These are phyloP conservation scores for Dermatophagoides farinae DNA, from an alignment of 1,140 invertebrate genomes.

Conservation along the genomic window DNA sequence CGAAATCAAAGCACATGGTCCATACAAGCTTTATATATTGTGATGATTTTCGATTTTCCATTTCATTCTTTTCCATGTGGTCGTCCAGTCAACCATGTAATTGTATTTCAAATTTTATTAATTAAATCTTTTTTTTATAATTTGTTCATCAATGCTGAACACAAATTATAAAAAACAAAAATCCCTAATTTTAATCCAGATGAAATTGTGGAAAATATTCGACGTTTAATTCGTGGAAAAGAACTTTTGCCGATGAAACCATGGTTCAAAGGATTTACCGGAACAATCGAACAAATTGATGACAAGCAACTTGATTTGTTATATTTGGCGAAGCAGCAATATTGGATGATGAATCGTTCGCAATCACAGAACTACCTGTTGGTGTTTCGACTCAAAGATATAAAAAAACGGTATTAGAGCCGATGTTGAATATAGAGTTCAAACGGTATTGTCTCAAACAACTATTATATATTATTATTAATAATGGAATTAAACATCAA, in stretches of 20 bases:
- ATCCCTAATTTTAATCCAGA: conserved; percentile 87
- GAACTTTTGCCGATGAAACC: conserved; percentile 58
- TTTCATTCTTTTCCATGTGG: too few species aligned
- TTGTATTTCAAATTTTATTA: too few species aligned
- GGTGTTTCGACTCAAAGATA: conserved; percentile 87
- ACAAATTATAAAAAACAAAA: too few species aligned
- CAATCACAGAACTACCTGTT: conserved; percentile 90
- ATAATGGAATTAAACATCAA: too few species aligned
- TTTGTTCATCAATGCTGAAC: conserved; percentile 99
- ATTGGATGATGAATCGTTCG: conserved; percentile 46
- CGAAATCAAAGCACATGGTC: too few species aligned
- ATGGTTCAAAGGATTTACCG: conserved; percentile 82
- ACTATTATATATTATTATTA: too few species aligned
- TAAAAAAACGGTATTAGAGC: conserved; percentile 80
- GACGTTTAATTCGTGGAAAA: conserved; percentile 55
- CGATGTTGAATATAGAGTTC: conserved; percentile 56
- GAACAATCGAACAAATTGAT: conserved; percentile 54
- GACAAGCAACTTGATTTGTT: conserved; percentile 50
- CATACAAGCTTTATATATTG: too few species aligned
- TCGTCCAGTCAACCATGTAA: too few species aligned
- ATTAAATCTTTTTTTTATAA: too few species aligned
- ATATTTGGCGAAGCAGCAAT: conserved; percentile 64
- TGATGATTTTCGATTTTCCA: too few species aligned
- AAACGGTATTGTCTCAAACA: too few species aligned
- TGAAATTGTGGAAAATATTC: conserved; percentile 70